phyloP scores from a whole-genome alignment of 2,888 invertebrate species.

The Criorhina ranunculi region DNA sequence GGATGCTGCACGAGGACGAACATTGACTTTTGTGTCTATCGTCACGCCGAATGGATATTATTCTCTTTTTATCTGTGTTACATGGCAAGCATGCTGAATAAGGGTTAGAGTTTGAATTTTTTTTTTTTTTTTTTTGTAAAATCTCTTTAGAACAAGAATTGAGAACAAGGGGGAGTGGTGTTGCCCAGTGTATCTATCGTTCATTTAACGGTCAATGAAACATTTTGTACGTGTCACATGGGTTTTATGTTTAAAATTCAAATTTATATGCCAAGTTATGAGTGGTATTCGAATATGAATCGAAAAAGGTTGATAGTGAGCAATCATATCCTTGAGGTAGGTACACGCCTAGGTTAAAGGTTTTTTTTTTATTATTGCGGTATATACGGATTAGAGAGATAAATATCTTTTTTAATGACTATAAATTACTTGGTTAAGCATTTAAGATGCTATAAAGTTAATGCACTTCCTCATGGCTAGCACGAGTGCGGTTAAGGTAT shows the following conservation, averaged over 20 bases:
- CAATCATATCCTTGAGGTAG: too few species aligned
- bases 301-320: too few species aligned
- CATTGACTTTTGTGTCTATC: slow-evolving; percentile 38
- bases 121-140: too few species aligned
- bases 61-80: slow-evolving; percentile 56
- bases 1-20: slow-evolving; percentile 18
- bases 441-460: background rate
- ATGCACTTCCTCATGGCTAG: background rate
- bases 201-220: slow-evolving; percentile 68
- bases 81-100: slow-evolving; percentile 64
- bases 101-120: background rate
- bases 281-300: too few species aligned
- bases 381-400: slow-evolving; percentile 40
- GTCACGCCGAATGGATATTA: slow-evolving; percentile 62
- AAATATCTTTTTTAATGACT: too few species aligned
- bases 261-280: too few species aligned
- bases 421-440: background rate
- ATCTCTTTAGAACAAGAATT: slow-evolving; percentile 42
- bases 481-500: background rate
- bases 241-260: background rate
- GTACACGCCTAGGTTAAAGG: too few species aligned
- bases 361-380: slow-evolving; percentile 2
- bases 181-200: slow-evolving; percentile 30
- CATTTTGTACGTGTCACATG: slow-evolving; percentile 56
- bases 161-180: background rate